Conservation (phyloP, 2,888 invertebrate species). For the Agrilus biguttatus region DNA sequence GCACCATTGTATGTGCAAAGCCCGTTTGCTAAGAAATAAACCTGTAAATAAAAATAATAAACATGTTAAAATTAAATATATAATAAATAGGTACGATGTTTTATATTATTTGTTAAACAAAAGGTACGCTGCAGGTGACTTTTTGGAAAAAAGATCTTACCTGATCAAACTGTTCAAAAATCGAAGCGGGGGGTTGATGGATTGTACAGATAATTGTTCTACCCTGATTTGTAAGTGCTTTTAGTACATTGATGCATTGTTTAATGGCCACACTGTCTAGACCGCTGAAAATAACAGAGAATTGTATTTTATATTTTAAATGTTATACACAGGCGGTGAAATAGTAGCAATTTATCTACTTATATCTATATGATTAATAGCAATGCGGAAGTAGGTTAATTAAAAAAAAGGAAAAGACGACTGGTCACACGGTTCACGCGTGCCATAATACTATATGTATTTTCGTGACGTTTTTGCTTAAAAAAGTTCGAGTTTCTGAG, state of each 20-base stretch:
- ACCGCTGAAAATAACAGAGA: constrained; percentile 37
- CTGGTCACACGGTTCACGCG: no score
- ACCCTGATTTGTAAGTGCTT: constrained; percentile 53
- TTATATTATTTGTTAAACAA: no score
- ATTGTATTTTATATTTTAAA: neutral
- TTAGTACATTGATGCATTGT: constrained; percentile 53
- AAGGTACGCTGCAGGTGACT: neutral
- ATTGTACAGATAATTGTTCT: constrained; percentile 66
- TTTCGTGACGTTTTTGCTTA: no score
- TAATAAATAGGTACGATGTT: no score
- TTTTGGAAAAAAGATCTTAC: constrained; percentile 18
- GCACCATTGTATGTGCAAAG: constrained; percentile 54
- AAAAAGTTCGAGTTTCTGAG: no score
- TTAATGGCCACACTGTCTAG: constrained; percentile 60
- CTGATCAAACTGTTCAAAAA: constrained; percentile 62
- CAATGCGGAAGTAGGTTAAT: no score
- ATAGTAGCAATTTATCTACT: no score
- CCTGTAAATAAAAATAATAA: constrained; percentile 12
- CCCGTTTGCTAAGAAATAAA: constrained; percentile 41
- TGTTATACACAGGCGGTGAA: neutral
- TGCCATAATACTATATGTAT: no score
- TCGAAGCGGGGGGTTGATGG: constrained; percentile 65
- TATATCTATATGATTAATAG: no score
- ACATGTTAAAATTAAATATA: no score
- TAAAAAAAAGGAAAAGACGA: no score